These are phyloP conservation scores for Ciona savignyi DNA, from an alignment of 23 tunicate genomes.

Conservation along the genomic window DNA sequence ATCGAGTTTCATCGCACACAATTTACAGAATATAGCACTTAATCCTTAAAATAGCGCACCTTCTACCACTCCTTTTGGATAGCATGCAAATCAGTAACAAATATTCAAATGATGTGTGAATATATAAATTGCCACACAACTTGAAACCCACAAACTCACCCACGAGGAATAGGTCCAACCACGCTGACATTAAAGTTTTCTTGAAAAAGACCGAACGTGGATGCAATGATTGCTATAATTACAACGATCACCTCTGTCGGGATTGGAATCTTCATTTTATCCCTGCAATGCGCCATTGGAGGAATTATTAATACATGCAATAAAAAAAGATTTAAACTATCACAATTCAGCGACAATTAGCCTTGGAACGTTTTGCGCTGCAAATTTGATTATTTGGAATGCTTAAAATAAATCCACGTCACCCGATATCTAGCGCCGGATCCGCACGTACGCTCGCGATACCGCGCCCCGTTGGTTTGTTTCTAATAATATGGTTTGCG, in stretches of 20 bases:
- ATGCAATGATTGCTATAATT: constrained; percentile 64
- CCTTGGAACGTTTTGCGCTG: no score
- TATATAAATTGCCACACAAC: neutral
- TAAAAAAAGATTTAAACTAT: neutral
- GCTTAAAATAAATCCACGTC: no score
- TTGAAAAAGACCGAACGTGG: constrained; percentile 74
- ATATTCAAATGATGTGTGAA: neutral
- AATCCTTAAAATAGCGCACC: no score
- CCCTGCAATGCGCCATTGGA: constrained; percentile 31
- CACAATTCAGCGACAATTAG: no score
- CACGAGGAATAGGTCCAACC: constrained; percentile 77
- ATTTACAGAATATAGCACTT: no score
- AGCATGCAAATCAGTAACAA: no score
- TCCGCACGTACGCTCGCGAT: no score
- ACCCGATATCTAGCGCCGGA: no score
- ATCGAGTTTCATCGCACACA: neutral
- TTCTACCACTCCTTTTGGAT: no score
- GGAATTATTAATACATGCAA: neutral
- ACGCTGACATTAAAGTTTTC: constrained; percentile 43
- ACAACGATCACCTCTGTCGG: constrained; percentile 94
- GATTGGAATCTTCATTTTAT: constrained; percentile 51
- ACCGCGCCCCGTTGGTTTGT: no score
- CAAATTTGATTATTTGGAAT: no score
- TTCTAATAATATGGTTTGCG: no score
- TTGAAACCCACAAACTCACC: constrained; percentile 52